Base-by-base conservation (phyloP, 2,797 vertebrate genomes). In the Rhincodon typus region DNA sequence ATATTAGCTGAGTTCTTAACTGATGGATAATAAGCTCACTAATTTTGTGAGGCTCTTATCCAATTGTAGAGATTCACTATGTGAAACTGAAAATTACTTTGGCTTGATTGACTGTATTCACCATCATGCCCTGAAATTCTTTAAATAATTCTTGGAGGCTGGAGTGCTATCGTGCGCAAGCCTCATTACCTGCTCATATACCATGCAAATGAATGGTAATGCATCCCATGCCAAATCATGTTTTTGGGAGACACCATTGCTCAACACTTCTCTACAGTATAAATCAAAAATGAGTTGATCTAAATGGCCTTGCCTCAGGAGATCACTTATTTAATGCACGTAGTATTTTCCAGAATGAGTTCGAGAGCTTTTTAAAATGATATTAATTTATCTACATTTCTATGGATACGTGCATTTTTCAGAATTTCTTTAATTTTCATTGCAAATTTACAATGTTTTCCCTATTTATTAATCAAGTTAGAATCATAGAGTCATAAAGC, bases 171-270 rank as follows among this genome's bases (percentile, higher is more conserved):
- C 87, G 1, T 34, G 86, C 4, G 34, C 57, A 90, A 90, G 87
- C 87, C 15, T 90, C 87, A 90, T 90, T 62, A 90, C 87, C 30
- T 90, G 30, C 53, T 90, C 53, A 90, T 66, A 90, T 62, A 90
- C 53, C 87, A 90, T 62, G 30, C 27, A 90, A 90, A 62, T 90
- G 27, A 2, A 90, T 90, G 30, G 87, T 57, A 30, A 57, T 34
- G 46, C 10, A 3, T 57, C 57, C 50, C 86, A 17, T 30, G 46
- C 50, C 86, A 88, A 57, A 87, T 87, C 21, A 53, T 87, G 46
- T 53, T 86, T 62, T 87, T 46, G 86, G 82, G 86, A 88, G 86
- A 88, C 10, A 7, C 50, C 86, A 27, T 88, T 12, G 53, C 27
- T 88, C 27, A 88, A 10, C 50, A 25, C 46, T 53, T 7, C 46